Evolutionary conservation across 1,140 invertebrate species (phyloP).

Genomic region (Drosophila malerkotliana): DNA sequence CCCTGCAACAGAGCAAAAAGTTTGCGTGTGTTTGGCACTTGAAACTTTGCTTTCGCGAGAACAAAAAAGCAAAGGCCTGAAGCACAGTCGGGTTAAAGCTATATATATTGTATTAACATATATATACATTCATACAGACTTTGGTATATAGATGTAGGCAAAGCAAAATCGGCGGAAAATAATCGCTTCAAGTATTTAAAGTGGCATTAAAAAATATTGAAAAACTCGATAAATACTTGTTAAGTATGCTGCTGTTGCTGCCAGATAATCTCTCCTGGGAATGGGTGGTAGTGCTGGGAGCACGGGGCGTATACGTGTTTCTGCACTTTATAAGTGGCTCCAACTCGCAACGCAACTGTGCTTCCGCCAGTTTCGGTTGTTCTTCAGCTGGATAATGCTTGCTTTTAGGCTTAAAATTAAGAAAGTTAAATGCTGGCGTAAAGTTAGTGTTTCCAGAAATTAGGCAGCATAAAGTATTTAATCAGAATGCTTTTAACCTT

Average conservation of each 20-base stretch:
- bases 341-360: background rate
- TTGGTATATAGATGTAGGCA: constrained; percentile 47
- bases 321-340: constrained; percentile 33
- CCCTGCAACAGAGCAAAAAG: constrained; percentile 54
- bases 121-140: background rate
- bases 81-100: background rate
- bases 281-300: constrained; percentile 1
- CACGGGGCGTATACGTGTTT: constrained; percentile 57
- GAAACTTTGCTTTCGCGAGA: constrained; percentile 57
- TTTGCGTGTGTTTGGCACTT: constrained; percentile 81
- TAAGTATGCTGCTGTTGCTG: constrained; percentile 50
- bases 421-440: constrained; percentile 9
- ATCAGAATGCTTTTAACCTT: background rate
- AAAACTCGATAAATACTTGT: constrained; percentile 81
- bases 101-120: background rate
- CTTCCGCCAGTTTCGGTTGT: background rate
- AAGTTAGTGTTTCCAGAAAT: constrained; percentile 10
- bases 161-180: constrained; percentile 75
- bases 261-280: constrained; percentile 27
- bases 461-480: constrained; percentile 9
- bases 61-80: constrained; percentile 24
- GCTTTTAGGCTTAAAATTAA: constrained; percentile 3
- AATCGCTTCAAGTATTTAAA: constrained; percentile 80
- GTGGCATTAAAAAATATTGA: constrained; percentile 80
- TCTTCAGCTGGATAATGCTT: constrained; percentile 9